A percentile compares a stretch with the other conserved stretches of the same genome.
Conservation (phyloP, 1,140 invertebrate genomes). For the Nasonia vitripennis region DNA sequence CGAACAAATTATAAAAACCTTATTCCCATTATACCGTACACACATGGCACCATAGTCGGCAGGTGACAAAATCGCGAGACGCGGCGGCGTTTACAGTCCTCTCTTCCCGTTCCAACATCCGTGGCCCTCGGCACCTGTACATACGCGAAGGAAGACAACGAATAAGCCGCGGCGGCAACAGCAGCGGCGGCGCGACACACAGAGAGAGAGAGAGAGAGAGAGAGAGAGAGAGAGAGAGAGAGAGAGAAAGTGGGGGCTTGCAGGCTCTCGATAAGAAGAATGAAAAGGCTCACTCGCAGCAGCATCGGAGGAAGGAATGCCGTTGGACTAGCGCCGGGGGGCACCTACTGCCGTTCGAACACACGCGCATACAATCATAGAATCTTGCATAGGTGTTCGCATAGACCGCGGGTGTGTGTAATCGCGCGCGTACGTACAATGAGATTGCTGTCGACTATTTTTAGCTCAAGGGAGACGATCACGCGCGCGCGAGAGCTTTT, state of each 20-base stretch:
- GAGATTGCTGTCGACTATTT: constrained; percentile 38
- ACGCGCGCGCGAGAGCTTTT: neutral
- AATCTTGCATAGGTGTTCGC: neutral
- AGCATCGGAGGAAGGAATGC: constrained; percentile 71
- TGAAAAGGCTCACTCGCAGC: constrained; percentile 40
- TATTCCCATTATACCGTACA: neutral
- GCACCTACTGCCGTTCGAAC: constrained; percentile 56
- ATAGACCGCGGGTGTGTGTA: neutral
- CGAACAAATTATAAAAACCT: no score
- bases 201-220: constrained; percentile 32
- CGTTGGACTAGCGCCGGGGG: constrained; percentile 74
- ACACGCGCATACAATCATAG: constrained; percentile 39
- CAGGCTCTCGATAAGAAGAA: constrained; percentile 52
- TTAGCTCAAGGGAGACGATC: neutral
- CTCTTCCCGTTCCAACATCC: constrained; percentile 61
- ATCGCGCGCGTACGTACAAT: constrained; percentile 38
- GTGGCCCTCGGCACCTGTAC: constrained; percentile 11
- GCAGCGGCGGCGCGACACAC: constrained; percentile 23
- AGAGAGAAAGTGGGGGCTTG: constrained; percentile 37
- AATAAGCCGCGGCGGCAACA: constrained; percentile 38
- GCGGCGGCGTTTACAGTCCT: constrained; percentile 59
- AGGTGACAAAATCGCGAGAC: constrained; percentile 68
- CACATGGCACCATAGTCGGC: constrained; percentile 35
- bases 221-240: constrained; percentile 38
- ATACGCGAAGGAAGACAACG: neutral